Percentiles rank a stretch among this genome's conserved stretches.
These are phyloP conservation scores for Lasioglossum albipes DNA, from an alignment of 1,140 invertebrate genomes.

Conservation along the genomic window DNA sequence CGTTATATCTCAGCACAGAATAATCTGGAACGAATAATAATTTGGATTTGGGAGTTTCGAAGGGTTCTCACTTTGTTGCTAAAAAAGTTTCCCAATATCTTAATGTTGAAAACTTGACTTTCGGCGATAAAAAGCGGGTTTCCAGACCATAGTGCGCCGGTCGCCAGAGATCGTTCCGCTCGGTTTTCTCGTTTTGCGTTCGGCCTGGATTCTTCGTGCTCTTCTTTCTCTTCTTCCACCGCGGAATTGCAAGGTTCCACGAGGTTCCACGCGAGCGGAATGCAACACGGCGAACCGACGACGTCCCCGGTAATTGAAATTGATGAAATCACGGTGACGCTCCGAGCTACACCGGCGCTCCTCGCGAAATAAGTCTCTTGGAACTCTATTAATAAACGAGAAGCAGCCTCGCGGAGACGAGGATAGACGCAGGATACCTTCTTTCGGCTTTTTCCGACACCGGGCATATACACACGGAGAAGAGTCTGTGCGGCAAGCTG, in stretches of 20 bases:
- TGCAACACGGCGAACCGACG: neutral
- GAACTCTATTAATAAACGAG: conserved; percentile 29
- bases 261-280: neutral
- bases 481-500: neutral
- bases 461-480: neutral
- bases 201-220: conserved; percentile 6
- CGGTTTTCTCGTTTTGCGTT: neutral
- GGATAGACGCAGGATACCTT: conserved; percentile 15
- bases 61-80: too few species aligned
- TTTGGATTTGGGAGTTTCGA: too few species aligned
- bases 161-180: neutral
- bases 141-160: too few species aligned
- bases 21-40: too few species aligned
- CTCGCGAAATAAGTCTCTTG: neutral
- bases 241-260: conserved; percentile 11
- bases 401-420: neutral
- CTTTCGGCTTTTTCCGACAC: too few species aligned
- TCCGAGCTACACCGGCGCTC: neutral
- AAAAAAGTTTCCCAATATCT: too few species aligned
- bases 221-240: conserved; percentile 15
- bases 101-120: too few species aligned
- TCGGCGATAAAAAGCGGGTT: too few species aligned
- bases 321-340: conserved; percentile 33
- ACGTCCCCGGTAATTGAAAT: conserved; percentile 38
- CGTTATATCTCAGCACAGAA: too few species aligned